Percentiles rank a stretch among this genome's conserved stretches.
Conservation (phyloP, 2,888 invertebrate species). For the Napeogenes sylphis region DNA sequence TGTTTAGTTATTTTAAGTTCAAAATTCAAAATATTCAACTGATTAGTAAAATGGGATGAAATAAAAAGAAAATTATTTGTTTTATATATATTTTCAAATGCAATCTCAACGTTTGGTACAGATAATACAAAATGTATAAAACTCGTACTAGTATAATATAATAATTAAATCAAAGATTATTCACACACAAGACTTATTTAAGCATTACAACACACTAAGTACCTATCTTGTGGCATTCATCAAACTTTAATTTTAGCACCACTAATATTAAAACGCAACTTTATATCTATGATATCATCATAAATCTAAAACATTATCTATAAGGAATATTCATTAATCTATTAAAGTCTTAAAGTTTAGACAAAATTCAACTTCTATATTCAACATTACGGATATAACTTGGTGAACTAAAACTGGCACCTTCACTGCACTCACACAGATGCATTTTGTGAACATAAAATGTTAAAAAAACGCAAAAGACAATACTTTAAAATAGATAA, state of each 20-base stretch:
- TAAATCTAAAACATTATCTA: neutral
- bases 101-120: conserved; percentile 75
- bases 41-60: conserved; percentile 23
- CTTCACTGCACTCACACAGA: too few relatives aligned
- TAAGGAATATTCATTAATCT: conserved; percentile 1
- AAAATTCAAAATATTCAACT: neutral
- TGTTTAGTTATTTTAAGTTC: neutral
- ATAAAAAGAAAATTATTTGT: conserved; percentile 44
- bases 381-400: too few relatives aligned
- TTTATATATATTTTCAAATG: conserved; percentile 71
- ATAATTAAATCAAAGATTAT: conserved; percentile 50
- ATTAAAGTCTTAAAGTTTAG: neutral
- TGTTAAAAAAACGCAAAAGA: too few relatives aligned
- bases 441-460: too few relatives aligned
- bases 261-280: conserved; percentile 10
- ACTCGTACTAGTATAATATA: conserved; percentile 49
- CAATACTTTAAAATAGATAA: too few relatives aligned
- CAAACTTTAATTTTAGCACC: conserved; percentile 22
- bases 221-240: conserved; percentile 27
- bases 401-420: too few relatives aligned
- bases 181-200: conserved; percentile 48
- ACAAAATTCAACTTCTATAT: neutral
- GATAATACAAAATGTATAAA: conserved; percentile 75
- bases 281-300: neutral
- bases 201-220: conserved; percentile 44